Evolutionary conservation across 2,113 vertebrate genomes (phyloP).

Genomic region (Loxodonta africana): DNA sequence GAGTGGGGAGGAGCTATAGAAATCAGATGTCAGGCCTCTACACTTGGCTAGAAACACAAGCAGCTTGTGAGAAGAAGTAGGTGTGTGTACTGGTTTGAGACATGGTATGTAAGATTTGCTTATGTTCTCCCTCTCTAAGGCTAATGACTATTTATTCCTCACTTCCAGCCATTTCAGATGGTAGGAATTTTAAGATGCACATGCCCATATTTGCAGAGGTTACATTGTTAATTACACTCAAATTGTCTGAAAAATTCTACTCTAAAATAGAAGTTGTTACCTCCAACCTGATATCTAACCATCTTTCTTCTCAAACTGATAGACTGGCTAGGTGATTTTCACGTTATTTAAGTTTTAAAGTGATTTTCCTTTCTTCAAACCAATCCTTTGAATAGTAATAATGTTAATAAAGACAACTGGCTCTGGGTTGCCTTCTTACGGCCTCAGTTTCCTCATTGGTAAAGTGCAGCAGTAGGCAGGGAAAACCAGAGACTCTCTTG

Average conservation of each 20-base stretch:
- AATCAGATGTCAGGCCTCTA: neutral
- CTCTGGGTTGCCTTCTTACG: neutral
- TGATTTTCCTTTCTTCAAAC: neutral
- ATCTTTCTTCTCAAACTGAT: conserved; percentile 7
- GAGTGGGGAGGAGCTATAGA: neutral
- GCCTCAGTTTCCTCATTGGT: neutral
- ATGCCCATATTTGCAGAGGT: neutral
- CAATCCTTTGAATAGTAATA: neutral
- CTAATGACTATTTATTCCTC: neutral
- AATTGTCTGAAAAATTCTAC: neutral
- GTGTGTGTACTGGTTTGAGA: neutral
- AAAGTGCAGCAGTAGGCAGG: neutral
- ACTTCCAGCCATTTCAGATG: neutral
- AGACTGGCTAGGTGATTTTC: neutral
- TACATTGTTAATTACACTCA: neutral
- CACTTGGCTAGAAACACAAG: neutral
- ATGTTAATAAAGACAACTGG: neutral
- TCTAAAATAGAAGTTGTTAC: neutral
- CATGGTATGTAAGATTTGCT: neutral
- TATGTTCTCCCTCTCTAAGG: neutral
- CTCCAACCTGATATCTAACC: neutral
- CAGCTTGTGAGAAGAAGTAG: neutral
- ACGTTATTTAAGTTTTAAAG: neutral
- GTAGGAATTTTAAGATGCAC: neutral
- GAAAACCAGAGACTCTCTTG: neutral